Conservation (phyloP, 2,113 vertebrate species). For the Nipponia nippon region DNA sequence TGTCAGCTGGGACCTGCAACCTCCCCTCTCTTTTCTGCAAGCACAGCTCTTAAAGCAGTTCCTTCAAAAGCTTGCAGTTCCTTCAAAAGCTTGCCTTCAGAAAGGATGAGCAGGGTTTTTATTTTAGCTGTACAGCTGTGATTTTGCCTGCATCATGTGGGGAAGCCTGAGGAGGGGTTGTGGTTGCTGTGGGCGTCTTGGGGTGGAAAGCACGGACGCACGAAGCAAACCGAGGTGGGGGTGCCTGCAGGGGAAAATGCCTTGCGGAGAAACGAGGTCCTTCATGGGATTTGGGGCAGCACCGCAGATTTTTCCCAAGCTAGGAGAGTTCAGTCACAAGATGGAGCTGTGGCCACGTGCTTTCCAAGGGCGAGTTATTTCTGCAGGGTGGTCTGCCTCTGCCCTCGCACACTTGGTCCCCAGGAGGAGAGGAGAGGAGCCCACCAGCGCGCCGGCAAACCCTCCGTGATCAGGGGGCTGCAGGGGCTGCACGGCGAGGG, state of each 20-base stretch:
- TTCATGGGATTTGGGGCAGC: not conserved
- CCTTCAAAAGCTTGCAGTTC: not conserved
- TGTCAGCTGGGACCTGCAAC: not conserved
- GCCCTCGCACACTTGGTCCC: not conserved
- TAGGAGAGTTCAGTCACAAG: not conserved
- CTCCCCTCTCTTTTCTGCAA: not conserved
- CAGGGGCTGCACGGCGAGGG: not conserved
- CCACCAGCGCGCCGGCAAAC: not conserved
- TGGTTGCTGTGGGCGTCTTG: not conserved
- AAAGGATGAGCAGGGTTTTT: not conserved
- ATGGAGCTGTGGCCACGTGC: not conserved
- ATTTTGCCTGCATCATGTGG: not conserved
- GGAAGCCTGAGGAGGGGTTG: not conserved
- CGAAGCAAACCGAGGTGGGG: not conserved
- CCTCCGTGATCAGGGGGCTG: not conserved
- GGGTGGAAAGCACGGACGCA: fast-evolving
- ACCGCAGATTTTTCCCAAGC: not conserved
- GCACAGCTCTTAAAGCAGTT: not conserved
- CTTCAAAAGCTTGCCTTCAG: not conserved
- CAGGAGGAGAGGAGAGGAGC: not conserved
- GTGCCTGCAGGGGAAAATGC: not conserved
- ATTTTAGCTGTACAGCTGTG: not conserved
- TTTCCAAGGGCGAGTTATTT: not conserved
- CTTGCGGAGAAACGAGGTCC: not conserved
- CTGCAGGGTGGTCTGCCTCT: not conserved